Conservation (phyloP, 2,888 invertebrate genomes). For the Pogonocherus hispidulus region DNA sequence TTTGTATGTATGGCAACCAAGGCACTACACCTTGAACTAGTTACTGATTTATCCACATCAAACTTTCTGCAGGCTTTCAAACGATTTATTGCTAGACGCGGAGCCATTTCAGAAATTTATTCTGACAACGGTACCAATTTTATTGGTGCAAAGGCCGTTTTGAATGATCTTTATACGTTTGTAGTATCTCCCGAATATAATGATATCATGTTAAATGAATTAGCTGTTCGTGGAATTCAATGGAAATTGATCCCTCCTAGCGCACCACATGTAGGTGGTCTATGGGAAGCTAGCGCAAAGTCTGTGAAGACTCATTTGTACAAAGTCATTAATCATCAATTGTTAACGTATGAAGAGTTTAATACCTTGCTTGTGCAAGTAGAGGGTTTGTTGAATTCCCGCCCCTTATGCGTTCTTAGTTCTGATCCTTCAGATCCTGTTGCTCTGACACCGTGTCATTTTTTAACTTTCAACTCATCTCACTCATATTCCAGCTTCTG, state of each 20-base stretch:
- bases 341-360: slow-evolving; percentile 29
- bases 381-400: slow-evolving; percentile 9
- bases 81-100: slow-evolving; percentile 31
- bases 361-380: slow-evolving; percentile 13
- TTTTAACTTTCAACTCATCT: slow-evolving; percentile 8
- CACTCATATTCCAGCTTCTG: slow-evolving; percentile 8
- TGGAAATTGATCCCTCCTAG: slow-evolving; percentile 16
- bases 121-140: slow-evolving; percentile 29
- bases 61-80: slow-evolving; percentile 33
- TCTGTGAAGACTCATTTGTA: slow-evolving; percentile 25
- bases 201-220: slow-evolving; percentile 10
- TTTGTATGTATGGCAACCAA: slow-evolving; percentile 18
- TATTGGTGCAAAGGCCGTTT: slow-evolving; percentile 23
- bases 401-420: background rate
- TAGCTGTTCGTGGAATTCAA: slow-evolving; percentile 7
- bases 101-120: slow-evolving; percentile 15
- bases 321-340: slow-evolving; percentile 2
- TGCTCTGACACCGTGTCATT: slow-evolving; percentile 27
- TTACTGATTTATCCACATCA: slow-evolving; percentile 17
- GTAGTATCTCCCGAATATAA: slow-evolving; percentile 14
- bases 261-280: slow-evolving; percentile 17
- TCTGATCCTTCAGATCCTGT: slow-evolving; percentile 4
- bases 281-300: slow-evolving; percentile 27
- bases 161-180: slow-evolving; percentile 3
- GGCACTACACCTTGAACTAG: slow-evolving; percentile 21